Base-by-base conservation (phyloP, 2,888 invertebrate genomes). In the Myopa tessellatipennis region DNA sequence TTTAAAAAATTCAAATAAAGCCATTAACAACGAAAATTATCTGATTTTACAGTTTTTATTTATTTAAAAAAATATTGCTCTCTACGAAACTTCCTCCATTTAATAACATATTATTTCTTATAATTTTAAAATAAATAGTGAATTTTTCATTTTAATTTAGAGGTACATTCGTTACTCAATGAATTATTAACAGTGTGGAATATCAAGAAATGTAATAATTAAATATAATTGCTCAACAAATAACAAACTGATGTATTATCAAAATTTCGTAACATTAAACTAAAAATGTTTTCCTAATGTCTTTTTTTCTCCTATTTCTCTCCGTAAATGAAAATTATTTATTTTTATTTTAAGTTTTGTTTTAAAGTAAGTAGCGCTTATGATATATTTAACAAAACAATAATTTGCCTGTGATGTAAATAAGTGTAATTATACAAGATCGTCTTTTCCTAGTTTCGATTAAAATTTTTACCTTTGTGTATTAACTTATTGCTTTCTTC, bases 11-110 rank as follows among this genome's bases (percentile, higher is more conserved):
- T 34, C 6, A 75, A 69, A 68, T 69, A n/a, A 76, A 76, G 68
- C 18, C 38, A 36, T 1, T 34, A 68, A 4, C 50, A 34, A 75
- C 36, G 65, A 4, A 73, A 58, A 10, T 26, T n/a, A n/a, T 77
- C 26, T 68, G 45, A 65, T 68, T 52, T 68, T 72, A 16, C 5
- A 60, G 6, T 60, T 73, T 18, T 52, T 26, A 14, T 75, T 78
- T 75, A 71, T 65, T 75, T 78, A 75, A 40, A 77, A 77, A 77
- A 78, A 78, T 78, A 78, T 78, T 78, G 78, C 78, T 78, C 75
- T 75, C 68, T 61, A 18, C 69, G 65, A 52, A 40, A 50, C 26
- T 63, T 68, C 16, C 12, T n/a, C n/a, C 38, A 40, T 1, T 16
- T 70, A 16, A 55, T 34, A 38, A 6, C 45, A 34, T 55, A 14